Conservation (phyloP, 1,140 invertebrate genomes). For the Orchestia grillus region DNA sequence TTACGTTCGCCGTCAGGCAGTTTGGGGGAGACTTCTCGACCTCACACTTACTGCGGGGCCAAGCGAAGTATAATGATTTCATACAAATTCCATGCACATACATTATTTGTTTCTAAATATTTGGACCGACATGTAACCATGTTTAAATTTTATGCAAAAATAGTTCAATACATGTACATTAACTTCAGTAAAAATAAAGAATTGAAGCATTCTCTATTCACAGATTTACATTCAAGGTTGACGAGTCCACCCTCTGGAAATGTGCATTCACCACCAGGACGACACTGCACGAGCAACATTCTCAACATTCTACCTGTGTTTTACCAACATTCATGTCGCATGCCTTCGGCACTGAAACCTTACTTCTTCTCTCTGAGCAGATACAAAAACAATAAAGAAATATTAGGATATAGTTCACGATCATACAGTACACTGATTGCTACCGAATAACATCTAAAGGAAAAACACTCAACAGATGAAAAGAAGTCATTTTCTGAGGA, state of each 20-base stretch:
- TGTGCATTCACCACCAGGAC: background rate
- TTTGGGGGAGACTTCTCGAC: too few species aligned
- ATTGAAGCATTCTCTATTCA: background rate
- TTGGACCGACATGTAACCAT: background rate
- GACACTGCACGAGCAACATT: background rate
- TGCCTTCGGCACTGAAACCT: background rate
- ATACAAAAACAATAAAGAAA: background rate
- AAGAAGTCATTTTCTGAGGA: background rate
- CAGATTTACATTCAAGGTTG: background rate
- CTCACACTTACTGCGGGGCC: too few species aligned
- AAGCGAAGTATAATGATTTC: background rate
- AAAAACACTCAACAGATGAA: background rate
- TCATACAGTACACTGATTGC: background rate
- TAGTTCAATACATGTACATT: background rate
- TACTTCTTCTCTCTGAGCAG: background rate
- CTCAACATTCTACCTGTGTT: background rate
- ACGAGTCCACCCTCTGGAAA: background rate
- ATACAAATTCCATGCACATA: background rate
- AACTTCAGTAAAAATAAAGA: background rate
- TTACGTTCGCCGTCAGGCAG: too few species aligned
- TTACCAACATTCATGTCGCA: background rate
- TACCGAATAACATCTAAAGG: background rate
- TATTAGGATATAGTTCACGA: background rate
- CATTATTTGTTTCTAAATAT: background rate
- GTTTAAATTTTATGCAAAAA: background rate